These are phyloP conservation scores for Lypha dubia DNA, from an alignment of 2,888 invertebrate species.

Conservation along the genomic window DNA sequence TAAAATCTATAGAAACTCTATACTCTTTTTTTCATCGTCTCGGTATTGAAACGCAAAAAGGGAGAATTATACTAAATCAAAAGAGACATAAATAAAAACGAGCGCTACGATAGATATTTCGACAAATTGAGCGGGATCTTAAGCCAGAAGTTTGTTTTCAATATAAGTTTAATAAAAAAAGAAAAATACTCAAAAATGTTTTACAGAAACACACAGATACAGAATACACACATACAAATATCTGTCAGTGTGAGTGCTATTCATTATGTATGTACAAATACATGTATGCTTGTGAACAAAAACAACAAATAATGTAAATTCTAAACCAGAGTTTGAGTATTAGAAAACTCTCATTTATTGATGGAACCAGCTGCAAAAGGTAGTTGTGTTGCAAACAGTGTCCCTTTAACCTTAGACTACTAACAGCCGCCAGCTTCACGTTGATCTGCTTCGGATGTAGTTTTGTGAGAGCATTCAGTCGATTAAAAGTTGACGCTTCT, in stretches of 20 bases:
- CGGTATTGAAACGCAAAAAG: background rate
- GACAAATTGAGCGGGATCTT: constrained; percentile 51
- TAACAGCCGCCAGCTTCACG: background rate
- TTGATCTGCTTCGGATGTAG: too few species aligned
- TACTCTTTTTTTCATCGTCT: constrained; percentile 25
- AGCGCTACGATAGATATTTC: constrained; percentile 7
- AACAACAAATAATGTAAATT: background rate
- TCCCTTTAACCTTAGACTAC: background rate
- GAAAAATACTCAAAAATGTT: constrained; percentile 52
- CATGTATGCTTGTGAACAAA: too few species aligned
- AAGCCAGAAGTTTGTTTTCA: constrained; percentile 62
- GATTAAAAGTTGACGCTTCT: too few species aligned
- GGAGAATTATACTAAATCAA: constrained; percentile 40
- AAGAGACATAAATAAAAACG: constrained; percentile 38
- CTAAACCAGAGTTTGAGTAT: constrained; percentile 42
- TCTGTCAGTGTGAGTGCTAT: background rate
- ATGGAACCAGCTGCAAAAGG: constrained; percentile 34
- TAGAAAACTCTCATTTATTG: constrained; percentile 33
- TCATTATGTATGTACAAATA: too few species aligned
- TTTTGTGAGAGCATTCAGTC: too few species aligned
- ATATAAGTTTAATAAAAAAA: constrained; percentile 24
- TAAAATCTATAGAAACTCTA: constrained; percentile 30
- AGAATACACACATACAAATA: constrained; percentile 14
- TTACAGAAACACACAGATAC: constrained; percentile 44
- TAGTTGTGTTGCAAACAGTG: constrained; percentile 12